Evolutionary conservation across 2,113 vertebrate genomes (phyloP).

Genomic region (Turdus rufiventris): DNA sequence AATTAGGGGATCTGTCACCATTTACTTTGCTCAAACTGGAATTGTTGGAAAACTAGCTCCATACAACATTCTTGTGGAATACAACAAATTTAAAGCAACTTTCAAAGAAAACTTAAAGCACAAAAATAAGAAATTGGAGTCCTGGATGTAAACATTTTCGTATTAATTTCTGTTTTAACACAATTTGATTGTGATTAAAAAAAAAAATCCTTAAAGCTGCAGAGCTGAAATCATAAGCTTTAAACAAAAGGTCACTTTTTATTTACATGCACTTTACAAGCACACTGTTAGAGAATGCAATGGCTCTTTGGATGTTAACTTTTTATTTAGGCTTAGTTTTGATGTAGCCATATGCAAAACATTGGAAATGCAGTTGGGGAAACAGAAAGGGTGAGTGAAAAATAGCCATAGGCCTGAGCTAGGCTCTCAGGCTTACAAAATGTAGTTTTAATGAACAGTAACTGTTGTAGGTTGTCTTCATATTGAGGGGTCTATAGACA

Average conservation of each 20-base stretch:
- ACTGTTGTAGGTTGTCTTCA: not conserved
- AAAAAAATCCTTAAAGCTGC: not conserved
- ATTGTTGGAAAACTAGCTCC: not conserved
- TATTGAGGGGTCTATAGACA: not conserved
- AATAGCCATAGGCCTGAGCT: not conserved
- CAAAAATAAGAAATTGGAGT: not conserved
- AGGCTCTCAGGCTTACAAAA: not conserved
- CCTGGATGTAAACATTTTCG: not conserved
- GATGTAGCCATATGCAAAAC: slow-evolving; percentile 23
- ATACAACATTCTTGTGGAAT: not conserved
- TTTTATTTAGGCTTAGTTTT: not conserved
- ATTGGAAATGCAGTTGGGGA: not conserved
- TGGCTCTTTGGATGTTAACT: not conserved
- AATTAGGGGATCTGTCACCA: not conserved
- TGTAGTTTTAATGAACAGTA: not conserved
- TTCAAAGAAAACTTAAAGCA: not conserved
- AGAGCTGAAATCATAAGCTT: not conserved
- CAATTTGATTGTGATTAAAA: not conserved
- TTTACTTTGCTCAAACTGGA: not conserved
- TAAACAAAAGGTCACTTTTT: not conserved
- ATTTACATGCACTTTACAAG: not conserved
- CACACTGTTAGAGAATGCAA: not conserved
- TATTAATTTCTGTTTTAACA: not conserved
- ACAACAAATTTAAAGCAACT: not conserved
- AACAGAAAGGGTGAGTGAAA: not conserved